Conservation (phyloP, 2,888 invertebrate species). For the Steinernema carpocapsae region DNA sequence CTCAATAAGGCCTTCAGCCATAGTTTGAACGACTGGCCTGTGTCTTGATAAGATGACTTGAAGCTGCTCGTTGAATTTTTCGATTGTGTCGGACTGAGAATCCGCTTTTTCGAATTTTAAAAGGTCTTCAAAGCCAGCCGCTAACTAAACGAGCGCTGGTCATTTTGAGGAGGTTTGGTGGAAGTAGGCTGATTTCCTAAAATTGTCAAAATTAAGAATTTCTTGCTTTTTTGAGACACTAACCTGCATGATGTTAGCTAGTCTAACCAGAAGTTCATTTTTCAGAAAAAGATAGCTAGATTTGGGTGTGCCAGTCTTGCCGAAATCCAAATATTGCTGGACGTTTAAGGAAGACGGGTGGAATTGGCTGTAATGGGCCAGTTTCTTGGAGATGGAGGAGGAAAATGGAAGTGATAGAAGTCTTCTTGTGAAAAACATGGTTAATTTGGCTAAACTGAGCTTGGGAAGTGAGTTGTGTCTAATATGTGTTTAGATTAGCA, state of each 20-base stretch:
- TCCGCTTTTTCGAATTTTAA: constrained; percentile 84
- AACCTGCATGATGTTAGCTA: constrained; percentile 93
- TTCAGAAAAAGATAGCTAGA: constrained; percentile 91
- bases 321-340: constrained; percentile 81
- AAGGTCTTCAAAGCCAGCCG: constrained; percentile 92
- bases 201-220: too few species aligned
- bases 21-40: constrained; percentile 94
- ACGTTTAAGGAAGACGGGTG: constrained; percentile 68
- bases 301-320: constrained; percentile 76
- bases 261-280: constrained; percentile 89
- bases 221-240: too few species aligned
- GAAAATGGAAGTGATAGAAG: constrained; percentile 62
- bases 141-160: constrained; percentile 91
- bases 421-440: constrained; percentile 61
- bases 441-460: too few species aligned
- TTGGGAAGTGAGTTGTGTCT: too few species aligned
- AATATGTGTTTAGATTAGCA: too few species aligned
- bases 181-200: constrained; percentile 91
- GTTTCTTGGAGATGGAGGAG: constrained; percentile 59
- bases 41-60: constrained; percentile 83
- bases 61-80: constrained; percentile 65
- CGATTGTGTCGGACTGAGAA: constrained; percentile 51
- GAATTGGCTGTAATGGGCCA: constrained; percentile 67
- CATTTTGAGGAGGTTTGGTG: constrained; percentile 87
- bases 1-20: constrained; percentile 92